A percentile compares a stretch with the other conserved stretches of the same genome.
These are phyloP conservation scores for Nycticorax nycticorax DNA, from an alignment of 2,113 vertebrate genomes.

Conservation along the genomic window DNA sequence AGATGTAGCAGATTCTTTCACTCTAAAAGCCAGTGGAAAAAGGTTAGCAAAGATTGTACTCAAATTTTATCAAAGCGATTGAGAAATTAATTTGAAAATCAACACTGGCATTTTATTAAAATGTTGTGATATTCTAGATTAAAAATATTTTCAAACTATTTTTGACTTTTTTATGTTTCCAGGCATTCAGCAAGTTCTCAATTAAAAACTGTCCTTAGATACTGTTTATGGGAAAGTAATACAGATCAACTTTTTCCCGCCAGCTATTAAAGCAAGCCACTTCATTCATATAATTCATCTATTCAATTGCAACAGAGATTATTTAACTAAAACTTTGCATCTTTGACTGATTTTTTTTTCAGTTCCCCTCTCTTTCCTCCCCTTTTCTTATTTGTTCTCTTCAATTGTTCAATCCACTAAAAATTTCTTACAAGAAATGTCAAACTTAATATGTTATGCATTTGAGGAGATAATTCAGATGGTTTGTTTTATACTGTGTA, in stretches of 20 bases:
- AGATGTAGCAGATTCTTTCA: background rate
- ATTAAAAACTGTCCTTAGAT: background rate
- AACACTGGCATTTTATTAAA: background rate
- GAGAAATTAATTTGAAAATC: background rate
- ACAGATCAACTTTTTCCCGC: background rate
- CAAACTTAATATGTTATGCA: background rate
- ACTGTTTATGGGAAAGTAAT: background rate
- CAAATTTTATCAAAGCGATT: background rate
- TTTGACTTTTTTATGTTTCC: background rate
- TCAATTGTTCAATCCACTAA: background rate
- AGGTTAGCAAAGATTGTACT: background rate
- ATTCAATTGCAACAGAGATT: background rate
- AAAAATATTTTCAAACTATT: background rate
- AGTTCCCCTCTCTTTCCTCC: background rate
- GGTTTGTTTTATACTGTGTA: background rate
- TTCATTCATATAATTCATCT: slow-evolving; percentile 8
- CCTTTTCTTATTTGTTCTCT: background rate
- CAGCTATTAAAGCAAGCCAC: background rate
- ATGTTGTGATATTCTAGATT: background rate
- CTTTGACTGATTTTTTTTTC: background rate
- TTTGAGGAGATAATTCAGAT: background rate
- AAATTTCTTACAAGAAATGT: background rate
- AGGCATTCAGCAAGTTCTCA: background rate
- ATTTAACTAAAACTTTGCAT: background rate
- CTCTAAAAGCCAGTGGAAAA: background rate